These are phyloP conservation scores for Micoletzkya japonica DNA, from an alignment of 2,888 invertebrate genomes.

Conservation along the genomic window DNA sequence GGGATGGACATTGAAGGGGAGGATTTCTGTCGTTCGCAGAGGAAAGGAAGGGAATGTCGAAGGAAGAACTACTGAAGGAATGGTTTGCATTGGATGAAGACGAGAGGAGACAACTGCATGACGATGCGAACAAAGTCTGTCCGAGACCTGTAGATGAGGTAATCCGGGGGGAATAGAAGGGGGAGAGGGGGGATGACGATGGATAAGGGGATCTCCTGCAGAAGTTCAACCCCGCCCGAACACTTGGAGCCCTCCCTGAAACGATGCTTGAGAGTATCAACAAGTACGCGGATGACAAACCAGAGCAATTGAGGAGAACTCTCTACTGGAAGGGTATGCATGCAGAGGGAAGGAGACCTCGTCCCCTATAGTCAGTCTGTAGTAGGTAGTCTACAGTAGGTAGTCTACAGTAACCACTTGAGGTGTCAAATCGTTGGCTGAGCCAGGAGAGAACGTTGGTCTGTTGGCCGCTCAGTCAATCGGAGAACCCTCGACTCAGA, in stretches of 20 bases:
- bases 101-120: conserved; percentile 35
- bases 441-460: conserved; percentile 94
- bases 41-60: conserved; percentile 32
- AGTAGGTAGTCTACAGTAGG: not conserved
- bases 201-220: conserved; percentile 62
- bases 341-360: not conserved
- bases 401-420: conserved; percentile 5
- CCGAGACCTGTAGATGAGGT: conserved; percentile 54
- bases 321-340: conserved; percentile 60
- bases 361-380: too few relatives aligned
- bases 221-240: conserved; percentile 74
- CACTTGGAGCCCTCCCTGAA: conserved; percentile 85
- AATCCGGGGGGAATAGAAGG: not conserved
- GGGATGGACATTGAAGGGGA: conserved; percentile 13
- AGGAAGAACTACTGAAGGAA: conserved; percentile 13
- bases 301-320: conserved; percentile 42
- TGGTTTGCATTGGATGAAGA: conserved; percentile 48
- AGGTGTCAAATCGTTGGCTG: conserved; percentile 74
- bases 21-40: conserved; percentile 47
- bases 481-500: conserved; percentile 98
- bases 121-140: conserved; percentile 33
- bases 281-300: conserved; percentile 45
- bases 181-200: not conserved
- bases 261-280: conserved; percentile 73
- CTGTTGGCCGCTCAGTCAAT: conserved; percentile 94